Conservation (phyloP, 2,888 invertebrate genomes). For the Machimus rusticus region DNA sequence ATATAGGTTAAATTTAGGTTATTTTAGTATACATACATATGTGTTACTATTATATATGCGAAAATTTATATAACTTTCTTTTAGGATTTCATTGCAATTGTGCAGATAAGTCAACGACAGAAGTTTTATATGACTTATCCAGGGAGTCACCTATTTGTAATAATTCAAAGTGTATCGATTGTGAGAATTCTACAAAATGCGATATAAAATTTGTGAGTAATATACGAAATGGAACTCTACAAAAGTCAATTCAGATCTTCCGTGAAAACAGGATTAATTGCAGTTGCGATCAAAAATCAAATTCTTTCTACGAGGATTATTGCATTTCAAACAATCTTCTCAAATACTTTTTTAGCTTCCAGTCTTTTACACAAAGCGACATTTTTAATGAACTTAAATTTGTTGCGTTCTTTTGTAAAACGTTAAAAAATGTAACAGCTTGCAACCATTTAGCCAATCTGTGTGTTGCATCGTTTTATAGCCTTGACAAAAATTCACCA, state of each 20-base stretch:
- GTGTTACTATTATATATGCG: too few species aligned
- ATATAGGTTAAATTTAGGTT: too few species aligned
- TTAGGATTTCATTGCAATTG: conserved; percentile 65
- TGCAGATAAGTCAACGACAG: conserved; percentile 51
- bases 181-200: neutral
- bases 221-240: conserved; percentile 48
- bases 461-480: conserved; percentile 69
- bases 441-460: conserved; percentile 75
- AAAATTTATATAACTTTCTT: neutral
- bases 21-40: too few species aligned
- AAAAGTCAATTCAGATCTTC: conserved; percentile 46
- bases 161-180: neutral
- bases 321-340: conserved; percentile 57
- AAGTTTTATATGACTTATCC: conserved; percentile 55
- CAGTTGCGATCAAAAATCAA: conserved; percentile 55
- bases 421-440: conserved; percentile 64
- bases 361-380: conserved; percentile 54
- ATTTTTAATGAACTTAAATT: conserved; percentile 57
- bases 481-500: conserved; percentile 64
- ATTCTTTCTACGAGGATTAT: conserved; percentile 56
- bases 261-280: neutral
- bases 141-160: conserved; percentile 55
- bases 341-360: conserved; percentile 56
- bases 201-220: conserved; percentile 41
- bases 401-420: conserved; percentile 59